A percentile compares a stretch with the other conserved stretches of the same genome.
These are phyloP conservation scores for Pluvianellus socialis DNA, from an alignment of 2,113 vertebrate genomes.

Conservation along the genomic window DNA sequence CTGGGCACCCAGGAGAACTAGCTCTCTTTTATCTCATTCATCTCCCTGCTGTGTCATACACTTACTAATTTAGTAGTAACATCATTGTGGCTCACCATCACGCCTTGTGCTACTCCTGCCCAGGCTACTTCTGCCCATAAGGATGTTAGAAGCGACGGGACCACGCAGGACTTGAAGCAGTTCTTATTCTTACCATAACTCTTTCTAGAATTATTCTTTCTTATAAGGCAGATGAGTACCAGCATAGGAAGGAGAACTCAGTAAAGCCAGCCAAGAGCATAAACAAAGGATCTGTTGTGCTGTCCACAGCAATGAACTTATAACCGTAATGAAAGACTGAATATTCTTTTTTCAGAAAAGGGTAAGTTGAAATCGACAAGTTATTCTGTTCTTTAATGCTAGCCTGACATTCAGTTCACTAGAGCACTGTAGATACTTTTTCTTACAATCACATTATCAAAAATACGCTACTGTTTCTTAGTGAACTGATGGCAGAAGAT, in stretches of 20 bases:
- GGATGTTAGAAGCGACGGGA: neutral
- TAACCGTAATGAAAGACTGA: neutral
- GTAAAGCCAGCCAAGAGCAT: neutral
- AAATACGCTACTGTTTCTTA: neutral
- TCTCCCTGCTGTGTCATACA: neutral
- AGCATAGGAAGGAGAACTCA: conserved; percentile 7
- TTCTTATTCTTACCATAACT: neutral
- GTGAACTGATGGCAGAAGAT: neutral
- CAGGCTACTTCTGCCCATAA: neutral
- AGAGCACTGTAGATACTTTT: neutral
- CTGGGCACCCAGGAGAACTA: neutral
- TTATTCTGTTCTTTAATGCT: neutral
- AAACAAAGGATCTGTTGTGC: conserved; percentile 25
- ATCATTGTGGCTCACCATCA: neutral
- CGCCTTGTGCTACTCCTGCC: neutral
- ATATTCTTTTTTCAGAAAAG: conserved; percentile 6
- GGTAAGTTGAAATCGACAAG: neutral
- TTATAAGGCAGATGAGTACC: neutral
- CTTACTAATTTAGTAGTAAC: neutral
- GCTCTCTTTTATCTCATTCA: neutral
- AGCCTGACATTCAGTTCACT: neutral
- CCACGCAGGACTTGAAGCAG: neutral
- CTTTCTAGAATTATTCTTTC: neutral
- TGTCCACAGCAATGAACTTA: conserved; percentile 7
- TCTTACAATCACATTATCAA: neutral